Evolutionary conservation across 92 coral and sea anemone genomes (phyloP), one percentile per base, ranked within the genome.

Genomic region (Palythoa caribaeorum): DNA sequence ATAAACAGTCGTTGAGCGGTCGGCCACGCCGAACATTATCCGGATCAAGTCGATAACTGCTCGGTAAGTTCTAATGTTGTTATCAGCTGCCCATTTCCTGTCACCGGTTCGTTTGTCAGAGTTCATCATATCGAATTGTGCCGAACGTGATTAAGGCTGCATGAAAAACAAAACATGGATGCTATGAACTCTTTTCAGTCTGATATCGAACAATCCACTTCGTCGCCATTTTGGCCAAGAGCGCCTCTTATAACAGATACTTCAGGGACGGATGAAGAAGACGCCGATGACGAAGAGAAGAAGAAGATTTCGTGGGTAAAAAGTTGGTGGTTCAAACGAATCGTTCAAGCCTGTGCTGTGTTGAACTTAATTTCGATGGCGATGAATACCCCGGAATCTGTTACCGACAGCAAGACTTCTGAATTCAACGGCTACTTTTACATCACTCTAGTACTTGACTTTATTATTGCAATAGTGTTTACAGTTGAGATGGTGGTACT

Each of bases 341-440:
- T 97, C n/a, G 96, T 93, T 62, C 99, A 97, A 94, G 96, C 93
- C 12, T 95, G 98, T 66, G 93, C 98, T 9, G 90, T 94, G 77
- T 93, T 92, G 2, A 97, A 98, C 90, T 92, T 96, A 70, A 93
- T 94, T 15, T 97, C 99, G 17, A 90, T 96, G 88, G 95, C 98
- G 0, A 85, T 97, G 98, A 97, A 97, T 68, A 94, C 91, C 19
- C 97, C 96, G 47, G 93, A 94, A 87, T 92, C 99, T 15, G 93
- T 96, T 84, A 91, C 84, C 69, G 17, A 60, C 44, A 36, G 69
- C 35, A 48, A 88, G 37, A 38, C 68, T n/a, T 77, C 38, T 37
- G 21, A 16, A 57, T 50, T 62, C 65, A 77, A 44, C 63, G 59
- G 57, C 47, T 88, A 94, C 20, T 87, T 89, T 78, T 96, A 96